Percentiles rank a stretch among this genome's conserved stretches.
These are phyloP conservation scores for Odontophorus gujanensis DNA, from an alignment of 2,113 vertebrate genomes.

Conservation along the genomic window DNA sequence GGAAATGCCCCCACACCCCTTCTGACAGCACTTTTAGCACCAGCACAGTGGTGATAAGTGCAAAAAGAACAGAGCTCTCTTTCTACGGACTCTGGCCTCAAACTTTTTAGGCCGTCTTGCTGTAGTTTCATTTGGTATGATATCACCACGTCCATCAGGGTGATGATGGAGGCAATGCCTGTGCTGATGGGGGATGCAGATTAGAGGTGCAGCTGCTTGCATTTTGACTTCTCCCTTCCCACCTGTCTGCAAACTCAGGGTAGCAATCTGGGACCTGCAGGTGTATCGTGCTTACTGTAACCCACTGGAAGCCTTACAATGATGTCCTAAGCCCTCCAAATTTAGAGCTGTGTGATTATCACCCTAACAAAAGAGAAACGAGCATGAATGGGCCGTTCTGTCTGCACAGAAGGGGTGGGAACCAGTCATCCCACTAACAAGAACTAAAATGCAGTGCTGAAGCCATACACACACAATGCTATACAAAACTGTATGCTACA, in stretches of 20 bases:
- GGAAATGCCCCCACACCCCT: fast-evolving
- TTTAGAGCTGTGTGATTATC: fast-evolving
- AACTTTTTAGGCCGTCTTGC: not conserved
- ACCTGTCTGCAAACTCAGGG: not conserved
- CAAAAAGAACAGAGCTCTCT: fast-evolving
- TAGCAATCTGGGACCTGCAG: fast-evolving
- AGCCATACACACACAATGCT: not conserved
- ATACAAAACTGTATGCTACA: fast-evolving
- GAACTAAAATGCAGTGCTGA: not conserved
- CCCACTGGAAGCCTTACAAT: not conserved
- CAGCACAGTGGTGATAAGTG: not conserved
- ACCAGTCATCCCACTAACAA: not conserved
- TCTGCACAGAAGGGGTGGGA: not conserved
- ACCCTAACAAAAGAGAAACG: not conserved
- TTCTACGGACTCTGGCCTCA: not conserved
- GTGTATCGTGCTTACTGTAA: not conserved
- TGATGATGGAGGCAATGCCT: fast-evolving
- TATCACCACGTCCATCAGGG: fast-evolving
- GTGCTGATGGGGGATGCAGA: not conserved
- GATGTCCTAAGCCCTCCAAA: not conserved
- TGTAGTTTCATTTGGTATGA: not conserved
- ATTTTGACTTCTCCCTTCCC: not conserved
- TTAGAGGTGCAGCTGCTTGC: not conserved
- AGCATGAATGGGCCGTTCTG: not conserved
- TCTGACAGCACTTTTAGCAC: not conserved